Evolutionary conservation across 2,888 invertebrate genomes (phyloP).

Genomic region (Acronicta aceris): DNA sequence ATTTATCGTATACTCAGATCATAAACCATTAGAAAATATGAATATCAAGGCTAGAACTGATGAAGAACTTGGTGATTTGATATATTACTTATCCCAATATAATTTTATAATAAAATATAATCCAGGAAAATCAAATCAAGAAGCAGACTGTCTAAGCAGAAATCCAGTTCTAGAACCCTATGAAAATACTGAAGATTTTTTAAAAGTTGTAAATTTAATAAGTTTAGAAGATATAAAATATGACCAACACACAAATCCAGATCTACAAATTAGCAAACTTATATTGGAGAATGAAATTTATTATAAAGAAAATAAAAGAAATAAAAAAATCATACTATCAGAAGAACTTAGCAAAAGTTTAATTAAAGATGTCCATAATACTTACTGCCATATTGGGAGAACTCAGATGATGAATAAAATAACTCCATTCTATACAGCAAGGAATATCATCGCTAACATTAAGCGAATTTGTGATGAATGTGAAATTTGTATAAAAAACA

Average conservation of each 20-base stretch:
- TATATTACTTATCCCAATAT: too few species aligned
- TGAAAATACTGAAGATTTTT: conserved; percentile 1
- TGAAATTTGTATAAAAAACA: too few species aligned
- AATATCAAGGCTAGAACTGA: background rate
- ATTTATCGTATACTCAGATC: background rate
- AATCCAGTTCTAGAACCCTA: background rate
- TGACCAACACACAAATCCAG: background rate
- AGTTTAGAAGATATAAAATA: background rate
- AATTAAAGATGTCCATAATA: too few species aligned
- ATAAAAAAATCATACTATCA: background rate
- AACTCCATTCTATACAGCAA: too few species aligned
- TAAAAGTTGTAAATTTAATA: background rate
- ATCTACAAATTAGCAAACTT: background rate
- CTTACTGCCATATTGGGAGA: too few species aligned
- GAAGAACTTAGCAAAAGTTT: too few species aligned
- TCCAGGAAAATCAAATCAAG: background rate
- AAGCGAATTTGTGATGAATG: too few species aligned
- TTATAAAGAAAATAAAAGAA: background rate
- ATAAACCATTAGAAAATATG: conserved; percentile 1
- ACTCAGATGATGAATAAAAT: too few species aligned
- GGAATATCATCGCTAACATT: too few species aligned
- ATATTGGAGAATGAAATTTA: background rate
- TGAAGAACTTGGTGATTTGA: background rate
- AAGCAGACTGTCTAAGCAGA: conserved; percentile 3
- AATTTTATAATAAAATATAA: background rate